Evolutionary conservation across 2,113 vertebrate species (phyloP).

Genomic region (Lichenostomus cassidix): DNA sequence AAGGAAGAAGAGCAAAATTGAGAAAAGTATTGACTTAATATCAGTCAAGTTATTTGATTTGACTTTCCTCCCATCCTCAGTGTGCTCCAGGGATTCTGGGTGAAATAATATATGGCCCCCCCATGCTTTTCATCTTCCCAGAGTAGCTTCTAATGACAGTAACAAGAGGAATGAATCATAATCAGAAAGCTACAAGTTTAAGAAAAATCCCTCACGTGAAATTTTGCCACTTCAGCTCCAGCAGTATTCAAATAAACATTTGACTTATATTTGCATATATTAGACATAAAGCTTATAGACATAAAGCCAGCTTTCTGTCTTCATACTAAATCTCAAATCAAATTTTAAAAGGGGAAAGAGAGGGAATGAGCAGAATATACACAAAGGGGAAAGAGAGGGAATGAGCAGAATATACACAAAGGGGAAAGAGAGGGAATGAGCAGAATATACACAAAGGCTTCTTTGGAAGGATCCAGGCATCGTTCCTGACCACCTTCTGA

Average conservation of each 20-base stretch:
- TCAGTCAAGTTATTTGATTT: conserved; percentile 1
- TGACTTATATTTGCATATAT: not conserved
- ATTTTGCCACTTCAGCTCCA: not conserved
- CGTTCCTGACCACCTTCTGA: not conserved
- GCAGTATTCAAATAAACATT: not conserved
- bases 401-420: not conserved
- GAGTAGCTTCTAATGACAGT: not conserved
- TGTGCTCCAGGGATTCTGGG: not conserved
- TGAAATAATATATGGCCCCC: not conserved
- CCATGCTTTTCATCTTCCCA: not conserved
- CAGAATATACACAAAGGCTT: not conserved
- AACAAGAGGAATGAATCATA: not conserved
- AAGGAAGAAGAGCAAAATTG: not conserved
- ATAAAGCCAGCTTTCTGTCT: not conserved
- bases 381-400: not conserved
- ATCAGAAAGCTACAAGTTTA: not conserved
- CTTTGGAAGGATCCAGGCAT: not conserved
- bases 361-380: not conserved
- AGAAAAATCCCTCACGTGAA: not conserved
- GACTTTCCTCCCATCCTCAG: not conserved
- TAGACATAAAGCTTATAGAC: not conserved
- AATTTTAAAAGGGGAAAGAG: not conserved
- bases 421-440: not conserved
- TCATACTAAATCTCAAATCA: not conserved
- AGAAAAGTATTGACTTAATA: not conserved